Conservation (phyloP, 1,140 invertebrate species). For the Trichogramma pretiosum region DNA sequence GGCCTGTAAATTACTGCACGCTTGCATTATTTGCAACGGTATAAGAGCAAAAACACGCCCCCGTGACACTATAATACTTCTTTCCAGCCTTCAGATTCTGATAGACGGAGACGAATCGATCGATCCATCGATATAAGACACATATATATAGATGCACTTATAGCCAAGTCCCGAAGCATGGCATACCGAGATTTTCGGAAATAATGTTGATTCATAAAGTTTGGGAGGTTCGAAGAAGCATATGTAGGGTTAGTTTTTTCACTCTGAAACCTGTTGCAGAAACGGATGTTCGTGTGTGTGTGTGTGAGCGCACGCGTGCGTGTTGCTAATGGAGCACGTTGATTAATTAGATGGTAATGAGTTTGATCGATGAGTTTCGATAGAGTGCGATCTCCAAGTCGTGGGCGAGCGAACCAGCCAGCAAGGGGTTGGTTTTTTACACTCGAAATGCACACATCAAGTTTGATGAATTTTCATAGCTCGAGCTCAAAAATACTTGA, state of each 20-base stretch:
- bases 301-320: too few species aligned
- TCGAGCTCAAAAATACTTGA: too few species aligned
- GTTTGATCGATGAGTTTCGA: conserved; percentile 4
- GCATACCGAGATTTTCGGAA: conserved; percentile 16
- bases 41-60: conserved; percentile 11
- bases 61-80: conserved; percentile 8
- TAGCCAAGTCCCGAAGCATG: too few species aligned
- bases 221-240: conserved; percentile 2
- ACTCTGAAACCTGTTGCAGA: neutral
- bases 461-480: neutral
- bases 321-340: neutral
- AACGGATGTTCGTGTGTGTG: too few species aligned
- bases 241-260: neutral
- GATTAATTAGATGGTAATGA: conserved; percentile 18
- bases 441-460: too few species aligned
- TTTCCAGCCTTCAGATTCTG: too few species aligned
- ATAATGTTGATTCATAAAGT: conserved; percentile 19
- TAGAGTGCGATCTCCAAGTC: too few species aligned
- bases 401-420: too few species aligned
- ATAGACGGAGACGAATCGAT: too few species aligned
- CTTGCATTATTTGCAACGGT: neutral
- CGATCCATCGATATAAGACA: too few species aligned
- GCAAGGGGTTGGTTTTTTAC: too few species aligned
- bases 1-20: conserved; percentile 15
- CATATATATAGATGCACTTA: too few species aligned